These are phyloP conservation scores for Ennomos quercinarius DNA, from an alignment of 2,888 invertebrate genomes.

Conservation along the genomic window DNA sequence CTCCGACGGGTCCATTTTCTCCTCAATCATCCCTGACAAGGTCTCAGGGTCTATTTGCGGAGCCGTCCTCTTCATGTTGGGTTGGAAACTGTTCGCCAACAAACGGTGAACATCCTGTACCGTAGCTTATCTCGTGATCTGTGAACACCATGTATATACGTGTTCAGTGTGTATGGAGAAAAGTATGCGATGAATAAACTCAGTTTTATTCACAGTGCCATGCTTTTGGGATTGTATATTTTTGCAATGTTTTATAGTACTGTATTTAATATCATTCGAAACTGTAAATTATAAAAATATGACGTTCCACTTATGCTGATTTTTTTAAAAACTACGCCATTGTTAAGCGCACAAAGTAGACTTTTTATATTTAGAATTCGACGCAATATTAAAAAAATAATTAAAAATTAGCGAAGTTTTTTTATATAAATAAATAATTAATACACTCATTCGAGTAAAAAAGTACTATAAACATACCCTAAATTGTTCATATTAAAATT, in stretches of 20 bases:
- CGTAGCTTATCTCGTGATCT: conserved; percentile 9
- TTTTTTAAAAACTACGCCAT: conserved; percentile 47
- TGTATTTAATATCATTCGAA: neutral
- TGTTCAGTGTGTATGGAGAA: conserved; percentile 18
- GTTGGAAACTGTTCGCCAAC: conserved; percentile 85
- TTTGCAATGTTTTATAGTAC: conserved; percentile 47
- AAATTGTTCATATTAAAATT: neutral
- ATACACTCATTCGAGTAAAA: too few species aligned
- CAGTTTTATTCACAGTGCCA: conserved; percentile 55
- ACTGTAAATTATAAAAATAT: conserved; percentile 25
- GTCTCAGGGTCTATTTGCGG: conserved; percentile 86
- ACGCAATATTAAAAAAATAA: too few species aligned
- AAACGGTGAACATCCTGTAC: conserved; percentile 75
- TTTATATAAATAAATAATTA: too few species aligned
- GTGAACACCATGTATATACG: conserved; percentile 25
- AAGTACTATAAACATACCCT: too few species aligned
- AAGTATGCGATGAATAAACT: conserved; percentile 59
- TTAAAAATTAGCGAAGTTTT: too few species aligned
- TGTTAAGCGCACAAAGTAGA: conserved; percentile 47
- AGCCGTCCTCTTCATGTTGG: conserved; percentile 86
- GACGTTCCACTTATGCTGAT: conserved; percentile 47
- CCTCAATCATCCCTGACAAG: conserved; percentile 84
- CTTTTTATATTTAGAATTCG: conserved; percentile 9
- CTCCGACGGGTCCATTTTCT: conserved; percentile 79
- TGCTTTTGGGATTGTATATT: conserved; percentile 49